Base-by-base conservation (phyloP, 2,888 invertebrate genomes). In the Orthosia incerta region DNA sequence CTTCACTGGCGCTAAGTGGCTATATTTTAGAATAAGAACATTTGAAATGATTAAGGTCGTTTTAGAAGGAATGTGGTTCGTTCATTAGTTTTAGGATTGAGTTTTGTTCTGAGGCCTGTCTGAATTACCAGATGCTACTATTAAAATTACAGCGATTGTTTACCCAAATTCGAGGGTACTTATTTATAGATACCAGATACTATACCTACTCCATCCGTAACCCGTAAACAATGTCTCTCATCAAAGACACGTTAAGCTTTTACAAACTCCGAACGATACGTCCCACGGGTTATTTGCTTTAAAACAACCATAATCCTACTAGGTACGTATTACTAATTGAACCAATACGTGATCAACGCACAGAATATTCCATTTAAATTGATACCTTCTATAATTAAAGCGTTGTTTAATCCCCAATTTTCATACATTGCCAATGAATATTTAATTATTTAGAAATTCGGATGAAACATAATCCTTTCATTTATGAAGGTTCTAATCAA, bases 371-470 rank as follows among this genome's bases (percentile, higher is more conserved):
- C 55, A 84, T 75, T 62, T 50, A 76, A 83, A 71, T 63, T 69
- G 45, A 71, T 71, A 69, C 65, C 39, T 59, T 53, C 51, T 50
- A 50, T 80, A 79, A 83, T 79, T 70, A 71, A 68, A 69, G 15
- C 76, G 23, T 50, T 66, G 62, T 66, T 57, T 53, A 80, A 83
- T 71, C 68, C 59, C 26, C 56, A 75, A 80, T 71, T 71, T 81
- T 81, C 80, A 84, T 76, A 83, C 31, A 69, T 63, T 56, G 57
- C 50, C 77, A 64, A 84, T 81, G 82, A 81, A 77, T 84, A 81
- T 77, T 71, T 67, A 84, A 73, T 76, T 71, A 68, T 82, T 65
- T 68, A 26, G 62, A 73, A 71, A 76, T 80, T 73, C 46, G 53
- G 23, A 68, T 69, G 70, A 61, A 73, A 76, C 50, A 69, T 71